A percentile compares a stretch with the other conserved stretches of the same genome.
phyloP scores from a whole-genome alignment of 2,888 invertebrate genomes.

The Melipona beecheii region DNA sequence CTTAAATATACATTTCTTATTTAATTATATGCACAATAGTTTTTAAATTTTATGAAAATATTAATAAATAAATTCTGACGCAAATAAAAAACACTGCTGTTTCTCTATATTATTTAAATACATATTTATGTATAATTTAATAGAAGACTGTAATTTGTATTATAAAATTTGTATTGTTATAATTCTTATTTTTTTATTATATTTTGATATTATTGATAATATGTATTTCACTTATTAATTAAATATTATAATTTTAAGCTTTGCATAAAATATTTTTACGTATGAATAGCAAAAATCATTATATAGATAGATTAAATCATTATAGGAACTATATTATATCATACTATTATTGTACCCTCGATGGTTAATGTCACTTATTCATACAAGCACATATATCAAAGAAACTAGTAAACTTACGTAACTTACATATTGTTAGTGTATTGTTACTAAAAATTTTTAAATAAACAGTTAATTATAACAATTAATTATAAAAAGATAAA shows the following conservation, averaged over 20 bases:
- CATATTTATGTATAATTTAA: neutral
- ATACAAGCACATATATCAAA: neutral
- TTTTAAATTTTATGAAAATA: neutral
- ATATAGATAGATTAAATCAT: neutral
- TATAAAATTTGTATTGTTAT: neutral
- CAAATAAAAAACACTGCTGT: neutral
- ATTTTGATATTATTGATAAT: neutral
- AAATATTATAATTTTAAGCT: neutral
- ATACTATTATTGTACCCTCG: neutral
- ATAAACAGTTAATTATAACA: too few species aligned
- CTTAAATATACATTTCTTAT: neutral
- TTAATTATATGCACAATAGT: neutral
- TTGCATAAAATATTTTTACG: too few species aligned
- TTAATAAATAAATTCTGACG: neutral
- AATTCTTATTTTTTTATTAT: neutral
- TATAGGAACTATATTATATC: neutral
- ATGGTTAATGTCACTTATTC: neutral
- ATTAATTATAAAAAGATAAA: neutral
- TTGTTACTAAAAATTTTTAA: neutral
- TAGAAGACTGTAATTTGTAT: neutral
- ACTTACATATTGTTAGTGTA: slow-evolving; percentile 7
- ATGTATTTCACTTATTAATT: neutral
- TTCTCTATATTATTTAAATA: neutral
- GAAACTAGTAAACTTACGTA: slow-evolving; percentile 30
- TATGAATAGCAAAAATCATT: too few species aligned